Base-by-base conservation (phyloP, 2,888 invertebrate genomes). In the Acrobasis consociella region DNA sequence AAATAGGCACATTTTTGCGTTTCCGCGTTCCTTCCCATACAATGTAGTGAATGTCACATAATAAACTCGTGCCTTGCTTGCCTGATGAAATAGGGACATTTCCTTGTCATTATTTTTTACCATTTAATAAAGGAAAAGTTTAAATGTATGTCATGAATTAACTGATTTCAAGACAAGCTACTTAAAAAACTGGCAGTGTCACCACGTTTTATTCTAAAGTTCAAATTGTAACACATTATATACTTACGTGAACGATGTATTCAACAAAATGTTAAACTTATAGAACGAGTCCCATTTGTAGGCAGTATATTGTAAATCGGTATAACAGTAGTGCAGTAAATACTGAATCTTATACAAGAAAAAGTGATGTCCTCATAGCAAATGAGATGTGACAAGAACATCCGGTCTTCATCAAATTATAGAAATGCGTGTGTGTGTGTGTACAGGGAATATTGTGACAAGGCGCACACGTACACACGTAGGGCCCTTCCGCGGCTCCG, bases 1-100 rank as follows among this genome's bases (percentile, higher is more conserved):
- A 83, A 84, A 84, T 81, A 79, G 80, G 74, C 79, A 81, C 80
- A 85, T 85, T 85, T 86, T 87, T 85, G 83, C 78, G 81, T 83
- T 87, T 87, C 87, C 87, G 87, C 87, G 78, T 87, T 87, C 87
- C 80, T 73, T 66, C 49, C 63, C 50, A 38, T 59, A 49, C 67
- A 67, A 65, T 70, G 67, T 68, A 70, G 70, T 72, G 72, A 65
- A 63, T 66, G 58, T 60, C 58, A 65, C 66, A 67, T 53, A 67
- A 49, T 42, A 17, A 16, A 56, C 56, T 15, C 42, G 17, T 15
- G 9, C 39, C 38, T 42, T 39, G 16, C 42, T 52, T 56, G 56
- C 11, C 15, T 39, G 8, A 9, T 39, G 8, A 9, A 56, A 56
- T 42, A 5, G 7, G 37, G 7, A 39, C 37, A 16, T 55, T 55